These are phyloP conservation scores for Calliphora vicina DNA, from an alignment of 1,140 invertebrate species.

Conservation along the genomic window DNA sequence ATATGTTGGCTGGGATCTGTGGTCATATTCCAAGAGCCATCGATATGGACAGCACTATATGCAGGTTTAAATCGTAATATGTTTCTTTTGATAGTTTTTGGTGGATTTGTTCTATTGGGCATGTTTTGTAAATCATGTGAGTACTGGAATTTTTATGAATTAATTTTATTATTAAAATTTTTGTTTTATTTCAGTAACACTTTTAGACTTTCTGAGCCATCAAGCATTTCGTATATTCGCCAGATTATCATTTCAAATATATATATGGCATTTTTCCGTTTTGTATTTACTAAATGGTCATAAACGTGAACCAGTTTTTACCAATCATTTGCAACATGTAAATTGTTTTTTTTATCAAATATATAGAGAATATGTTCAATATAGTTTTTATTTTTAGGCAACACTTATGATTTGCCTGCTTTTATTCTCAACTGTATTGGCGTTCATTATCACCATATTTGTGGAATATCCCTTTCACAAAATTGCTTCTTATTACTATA, in stretches of 20 bases:
- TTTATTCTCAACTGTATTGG: not conserved
- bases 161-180: not conserved
- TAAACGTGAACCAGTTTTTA: conserved; percentile 46
- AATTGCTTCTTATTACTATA: too few species aligned
- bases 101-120: conserved; percentile 44
- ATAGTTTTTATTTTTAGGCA: not conserved
- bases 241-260: conserved; percentile 54
- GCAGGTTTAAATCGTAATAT: conserved; percentile 54
- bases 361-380: not conserved
- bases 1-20: conserved; percentile 49
- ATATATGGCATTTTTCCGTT: conserved; percentile 52
- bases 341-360: not conserved
- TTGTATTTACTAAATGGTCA: conserved; percentile 46
- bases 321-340: not conserved
- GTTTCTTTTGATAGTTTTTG: conserved; percentile 44
- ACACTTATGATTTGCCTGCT: not conserved
- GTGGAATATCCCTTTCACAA: too few species aligned
- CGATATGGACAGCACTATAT: conserved; percentile 55
- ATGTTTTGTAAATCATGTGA: conserved; percentile 55
- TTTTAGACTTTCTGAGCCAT: conserved; percentile 36
- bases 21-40: conserved; percentile 51
- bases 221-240: conserved; percentile 49
- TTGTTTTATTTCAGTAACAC: not conserved
- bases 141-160: conserved; percentile 39
- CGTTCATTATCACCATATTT: too few species aligned